phyloP scores from a whole-genome alignment of 2,797 vertebrate genomes.

The Macroramphosus scolopax region DNA sequence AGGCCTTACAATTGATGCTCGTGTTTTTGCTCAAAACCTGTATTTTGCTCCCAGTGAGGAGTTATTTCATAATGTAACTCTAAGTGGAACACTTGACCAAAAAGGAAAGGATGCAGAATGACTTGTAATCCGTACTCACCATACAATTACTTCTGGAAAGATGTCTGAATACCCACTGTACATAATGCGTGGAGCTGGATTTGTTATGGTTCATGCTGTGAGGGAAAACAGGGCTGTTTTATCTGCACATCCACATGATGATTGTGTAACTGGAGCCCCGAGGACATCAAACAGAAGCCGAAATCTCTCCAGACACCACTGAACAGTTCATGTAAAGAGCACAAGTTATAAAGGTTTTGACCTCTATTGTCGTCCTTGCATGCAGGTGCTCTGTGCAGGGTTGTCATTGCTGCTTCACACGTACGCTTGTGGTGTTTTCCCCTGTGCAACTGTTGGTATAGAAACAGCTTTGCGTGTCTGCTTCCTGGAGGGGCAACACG shows the following conservation, averaged over 20 bases:
- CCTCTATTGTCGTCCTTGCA: constrained; percentile 24
- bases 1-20: no score
- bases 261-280: constrained; percentile 52
- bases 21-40: no score
- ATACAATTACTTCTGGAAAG: background rate
- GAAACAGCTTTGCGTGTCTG: constrained; percentile 1
- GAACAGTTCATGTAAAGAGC: constrained; percentile 39
- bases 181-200: constrained; percentile 15
- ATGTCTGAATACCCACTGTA: constrained; percentile 10
- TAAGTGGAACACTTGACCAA: no score
- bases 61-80: no score
- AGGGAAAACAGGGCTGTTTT: constrained; percentile 29
- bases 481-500: background rate
- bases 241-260: constrained; percentile 40
- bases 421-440: background rate
- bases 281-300: constrained; percentile 38
- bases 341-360: constrained; percentile 26
- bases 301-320: constrained; percentile 27
- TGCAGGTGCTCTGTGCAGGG: background rate
- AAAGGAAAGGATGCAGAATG: background rate
- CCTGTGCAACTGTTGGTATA: constrained; percentile 1
- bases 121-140: background rate
- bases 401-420: constrained; percentile 1
- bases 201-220: constrained; percentile 30
- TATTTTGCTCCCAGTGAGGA: no score